These are phyloP conservation scores for Apis florea DNA, from an alignment of 1,140 invertebrate species.

Conservation along the genomic window DNA sequence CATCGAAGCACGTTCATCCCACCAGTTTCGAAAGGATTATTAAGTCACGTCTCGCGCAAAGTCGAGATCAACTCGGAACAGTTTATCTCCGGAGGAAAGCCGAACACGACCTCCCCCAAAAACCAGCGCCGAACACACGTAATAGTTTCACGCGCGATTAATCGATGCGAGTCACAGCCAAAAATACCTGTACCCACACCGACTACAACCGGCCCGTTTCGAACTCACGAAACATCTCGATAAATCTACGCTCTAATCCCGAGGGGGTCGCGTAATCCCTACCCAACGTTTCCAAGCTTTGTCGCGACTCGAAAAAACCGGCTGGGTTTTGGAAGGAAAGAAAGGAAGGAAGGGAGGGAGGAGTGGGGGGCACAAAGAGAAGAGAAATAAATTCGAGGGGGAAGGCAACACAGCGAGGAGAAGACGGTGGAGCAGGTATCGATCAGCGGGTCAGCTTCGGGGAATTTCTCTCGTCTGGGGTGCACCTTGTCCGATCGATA, in stretches of 20 bases:
- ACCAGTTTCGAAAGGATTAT: no score
- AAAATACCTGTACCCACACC: not conserved
- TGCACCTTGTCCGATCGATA: conserved; percentile 48
- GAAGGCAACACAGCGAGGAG: conserved; percentile 16
- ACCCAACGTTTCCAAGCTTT: not conserved
- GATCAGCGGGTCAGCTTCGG: conserved; percentile 51
- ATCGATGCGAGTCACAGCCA: no score
- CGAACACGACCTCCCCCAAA: no score
- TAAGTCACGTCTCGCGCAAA: no score
- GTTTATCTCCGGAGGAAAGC: no score
- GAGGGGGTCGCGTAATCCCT: not conserved
- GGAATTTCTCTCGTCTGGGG: conserved; percentile 46
- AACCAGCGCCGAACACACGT: no score
- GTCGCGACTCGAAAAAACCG: not conserved
- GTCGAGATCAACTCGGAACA: no score
- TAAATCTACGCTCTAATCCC: conserved; percentile 11
- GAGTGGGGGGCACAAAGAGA: not conserved
- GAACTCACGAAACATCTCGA: not conserved
- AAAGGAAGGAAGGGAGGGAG: not conserved
- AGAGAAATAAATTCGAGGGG: conserved; percentile 49
- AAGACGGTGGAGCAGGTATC: conserved; percentile 19
- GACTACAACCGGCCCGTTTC: no score
- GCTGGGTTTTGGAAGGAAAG: no score
- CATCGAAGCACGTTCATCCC: no score
- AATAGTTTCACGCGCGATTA: not conserved